phyloP scores from a whole-genome alignment of 2,888 invertebrate genomes.

The Agriopis aurantiaria region DNA sequence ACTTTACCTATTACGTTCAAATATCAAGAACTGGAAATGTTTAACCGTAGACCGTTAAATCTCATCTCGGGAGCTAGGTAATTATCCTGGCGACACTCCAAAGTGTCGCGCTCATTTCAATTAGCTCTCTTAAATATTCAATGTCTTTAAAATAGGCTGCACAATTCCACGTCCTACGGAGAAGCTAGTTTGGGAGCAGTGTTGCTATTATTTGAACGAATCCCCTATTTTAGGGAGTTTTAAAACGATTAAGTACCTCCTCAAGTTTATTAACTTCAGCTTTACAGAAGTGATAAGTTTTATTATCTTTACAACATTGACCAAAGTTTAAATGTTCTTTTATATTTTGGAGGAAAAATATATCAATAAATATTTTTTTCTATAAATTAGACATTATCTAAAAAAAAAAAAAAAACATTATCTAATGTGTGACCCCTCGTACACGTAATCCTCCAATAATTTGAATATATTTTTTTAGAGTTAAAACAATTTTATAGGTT shows the following conservation, averaged over 20 bases:
- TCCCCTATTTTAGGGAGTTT: not conserved
- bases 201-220: slow-evolving; percentile 13
- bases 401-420: no score
- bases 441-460: no score
- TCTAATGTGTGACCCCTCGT: no score
- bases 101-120: slow-evolving; percentile 86
- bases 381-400: no score
- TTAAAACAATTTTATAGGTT: not conserved
- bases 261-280: not conserved
- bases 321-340: no score
- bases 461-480: not conserved
- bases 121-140: slow-evolving; percentile 86
- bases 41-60: slow-evolving; percentile 82
- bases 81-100: slow-evolving; percentile 86
- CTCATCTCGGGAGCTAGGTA: slow-evolving; percentile 84
- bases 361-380: no score
- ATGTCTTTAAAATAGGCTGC: slow-evolving; percentile 86
- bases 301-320: no score
- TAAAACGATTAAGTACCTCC: not conserved
- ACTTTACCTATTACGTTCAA: slow-evolving; percentile 21
- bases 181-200: slow-evolving; percentile 69
- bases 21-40: slow-evolving; percentile 54
- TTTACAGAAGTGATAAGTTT: no score
- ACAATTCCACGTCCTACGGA: slow-evolving; percentile 66
- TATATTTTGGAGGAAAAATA: no score